Evolutionary conservation across 2,888 invertebrate genomes (phyloP), one percentile per base, ranked within the genome.

Genomic region (Eristalis pertinax): DNA sequence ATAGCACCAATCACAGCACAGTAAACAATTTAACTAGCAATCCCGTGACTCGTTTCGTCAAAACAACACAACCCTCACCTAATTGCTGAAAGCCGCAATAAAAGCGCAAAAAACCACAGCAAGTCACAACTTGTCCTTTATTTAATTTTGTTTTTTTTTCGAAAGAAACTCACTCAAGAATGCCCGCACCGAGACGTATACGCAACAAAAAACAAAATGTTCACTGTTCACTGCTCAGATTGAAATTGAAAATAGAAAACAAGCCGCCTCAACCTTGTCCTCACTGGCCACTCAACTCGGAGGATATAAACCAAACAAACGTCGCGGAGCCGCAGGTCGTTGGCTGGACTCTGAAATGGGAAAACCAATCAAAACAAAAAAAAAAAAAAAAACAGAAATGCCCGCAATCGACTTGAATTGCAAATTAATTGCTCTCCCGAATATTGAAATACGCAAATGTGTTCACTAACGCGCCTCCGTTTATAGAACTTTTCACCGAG

Each of bases 151-250:
- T 26, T 8, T 19, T 32, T 8, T 68, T 29, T n/a, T 1, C 38
- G 5, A 63, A 73, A n/a, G 43, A 43, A 8, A 8, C 50, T 19
- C 19, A 29, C 32, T 32, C 32, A 5, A 63, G 29, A 29, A 22
- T 29, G 35, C 24, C 29, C 50, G 15, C 70, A 80, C 84, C 41
- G 4, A 38, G 80, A 50, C 79, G 80, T 80, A 84, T 76, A 80
- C 84, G 70, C 24, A 75, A 79, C 32, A 79, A 56, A 65, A 58
- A 63, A n/a, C n/a, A 56, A 58, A 29, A 8, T 26, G 26, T 63
- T 63, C 63, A 63, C 63, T 32, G 7, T 19, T 7, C 62, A 13
- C 15, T n/a, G 32, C n/a, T 26, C 32, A 63, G 7, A 10, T 29
- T 11, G 19, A n/a, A 63, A 63, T 29, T 63, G 32, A 13, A 63